These are phyloP conservation scores for Diarsia dahlii DNA, from an alignment of 2,888 invertebrate genomes.

Conservation along the genomic window DNA sequence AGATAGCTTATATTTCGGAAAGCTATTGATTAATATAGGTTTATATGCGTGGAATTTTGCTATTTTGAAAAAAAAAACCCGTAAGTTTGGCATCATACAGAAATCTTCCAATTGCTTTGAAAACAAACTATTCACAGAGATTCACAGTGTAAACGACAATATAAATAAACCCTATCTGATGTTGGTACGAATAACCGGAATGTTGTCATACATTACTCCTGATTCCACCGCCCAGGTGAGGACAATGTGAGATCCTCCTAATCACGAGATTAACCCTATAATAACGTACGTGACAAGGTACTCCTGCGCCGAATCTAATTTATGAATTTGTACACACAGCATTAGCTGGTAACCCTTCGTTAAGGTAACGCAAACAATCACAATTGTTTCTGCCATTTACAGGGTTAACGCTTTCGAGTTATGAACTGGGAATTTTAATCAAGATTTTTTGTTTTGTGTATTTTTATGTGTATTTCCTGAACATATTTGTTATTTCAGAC, in stretches of 20 bases:
- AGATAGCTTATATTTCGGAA: no score
- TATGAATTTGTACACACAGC: slow-evolving; percentile 41
- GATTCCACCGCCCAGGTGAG: slow-evolving; percentile 17
- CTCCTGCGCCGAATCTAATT: slow-evolving; percentile 57
- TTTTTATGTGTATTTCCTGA: neutral
- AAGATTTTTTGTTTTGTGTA: slow-evolving; percentile 30
- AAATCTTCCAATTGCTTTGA: no score
- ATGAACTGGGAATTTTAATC: slow-evolving; percentile 60
- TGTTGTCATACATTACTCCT: slow-evolving; percentile 14
- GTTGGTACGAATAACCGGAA: neutral
- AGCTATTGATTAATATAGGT: no score
- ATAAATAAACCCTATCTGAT: neutral
- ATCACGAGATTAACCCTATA: slow-evolving; percentile 52
- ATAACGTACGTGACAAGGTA: slow-evolving; percentile 56
- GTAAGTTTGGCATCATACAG: no score
- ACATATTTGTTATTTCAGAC: no score
- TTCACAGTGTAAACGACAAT: no score
- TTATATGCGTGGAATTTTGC: no score
- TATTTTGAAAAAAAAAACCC: no score
- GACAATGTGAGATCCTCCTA: slow-evolving; percentile 30
- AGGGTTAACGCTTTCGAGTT: slow-evolving; percentile 54
- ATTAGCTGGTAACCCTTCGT: slow-evolving; percentile 58
- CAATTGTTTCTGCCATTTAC: slow-evolving; percentile 49
- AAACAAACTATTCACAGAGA: no score
- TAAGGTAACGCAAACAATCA: slow-evolving; percentile 60